Conservation (phyloP, 2,797 vertebrate genomes). For the Spinibarbus caldwelli region DNA sequence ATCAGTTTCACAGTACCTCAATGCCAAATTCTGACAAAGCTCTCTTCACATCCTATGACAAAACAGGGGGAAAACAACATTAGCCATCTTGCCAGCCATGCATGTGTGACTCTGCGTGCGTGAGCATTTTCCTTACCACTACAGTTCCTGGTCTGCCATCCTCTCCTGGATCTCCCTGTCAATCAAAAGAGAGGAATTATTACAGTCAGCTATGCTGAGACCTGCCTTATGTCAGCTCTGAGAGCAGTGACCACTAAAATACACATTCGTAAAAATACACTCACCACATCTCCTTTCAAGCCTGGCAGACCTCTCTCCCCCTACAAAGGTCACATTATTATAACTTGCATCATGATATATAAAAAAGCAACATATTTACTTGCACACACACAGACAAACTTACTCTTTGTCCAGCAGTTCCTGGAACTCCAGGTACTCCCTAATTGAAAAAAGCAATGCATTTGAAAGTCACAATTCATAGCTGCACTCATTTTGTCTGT, state of each 20-base stretch:
- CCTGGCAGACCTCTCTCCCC: constrained; percentile 88
- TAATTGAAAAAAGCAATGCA: constrained; percentile 68
- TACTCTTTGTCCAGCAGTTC: constrained; percentile 84
- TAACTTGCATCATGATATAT: not conserved
- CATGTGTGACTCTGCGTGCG: not conserved
- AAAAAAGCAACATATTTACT: constrained; percentile 4
- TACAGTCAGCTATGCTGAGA: constrained; percentile 6
- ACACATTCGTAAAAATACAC: constrained; percentile 59
- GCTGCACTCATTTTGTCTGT: not conserved
- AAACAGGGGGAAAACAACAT: constrained; percentile 28
- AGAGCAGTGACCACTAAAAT: not conserved
- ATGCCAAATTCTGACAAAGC: constrained; percentile 82
- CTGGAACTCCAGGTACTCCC: constrained; percentile 89
- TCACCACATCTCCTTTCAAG: constrained; percentile 87
- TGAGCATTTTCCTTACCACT: constrained; percentile 74
- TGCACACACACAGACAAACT: constrained; percentile 57
- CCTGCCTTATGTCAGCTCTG: not conserved
- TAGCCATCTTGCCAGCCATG: not conserved
- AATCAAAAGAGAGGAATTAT: constrained; percentile 48
- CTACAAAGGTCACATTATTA: constrained; percentile 69
- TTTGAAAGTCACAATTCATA: not conserved
- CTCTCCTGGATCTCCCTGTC: constrained; percentile 90
- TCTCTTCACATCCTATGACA: constrained; percentile 83
- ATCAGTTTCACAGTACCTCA: constrained; percentile 75
- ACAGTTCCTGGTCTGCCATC: constrained; percentile 86